Base-by-base conservation (phyloP, 2,113 vertebrate species). In the Spea bombifrons region DNA sequence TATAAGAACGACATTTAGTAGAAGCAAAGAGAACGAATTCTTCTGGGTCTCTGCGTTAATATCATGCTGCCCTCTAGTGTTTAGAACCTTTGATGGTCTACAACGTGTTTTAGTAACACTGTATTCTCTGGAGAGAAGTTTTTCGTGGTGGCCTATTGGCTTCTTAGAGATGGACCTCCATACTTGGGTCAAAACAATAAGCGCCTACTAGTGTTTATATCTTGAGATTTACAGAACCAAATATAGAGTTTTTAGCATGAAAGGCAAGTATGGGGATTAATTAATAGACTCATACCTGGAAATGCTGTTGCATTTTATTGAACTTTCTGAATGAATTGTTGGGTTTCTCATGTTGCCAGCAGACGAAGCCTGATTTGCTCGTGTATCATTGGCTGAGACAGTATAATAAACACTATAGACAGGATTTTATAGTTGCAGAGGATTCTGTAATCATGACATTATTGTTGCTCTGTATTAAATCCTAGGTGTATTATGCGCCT, bases 31-130 rank as follows among this genome's bases (percentile, higher is more conserved):
- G 55, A 59, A 13, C 2, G 7, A 59, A 59, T 59, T 59, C 10
- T 7, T 12, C 4, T 70, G 45, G 48, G 16, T 70, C 50, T 30
- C 66, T 73, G 63, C 3, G 55, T 66, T 66, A 79, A 72, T 69
- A 66, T 73, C 55, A 53, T 16, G 73, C 76, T 79, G 76, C 76
- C 76, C 70, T 79, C 76, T 79, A 73, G 76, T 79, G 76, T 66
- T 64, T 49, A 45, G 17, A 46, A 48, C 17, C 75, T 57, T 76
- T 69, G 53, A 47, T 30, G 47, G 10, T 61, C 44, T 30, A 52
- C 45, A 44, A 9, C 44, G 17, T 47, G 4, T 76, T 67, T 57
- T 69, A 15, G 48, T 49, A 76, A n/a, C 7, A 9, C 4, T 4
- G 3, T 17, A 9, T 10, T 76, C 53, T 66, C 63, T 45, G 5